Conservation (phyloP, 2,888 invertebrate genomes). For the Notodonta dromedarius region DNA sequence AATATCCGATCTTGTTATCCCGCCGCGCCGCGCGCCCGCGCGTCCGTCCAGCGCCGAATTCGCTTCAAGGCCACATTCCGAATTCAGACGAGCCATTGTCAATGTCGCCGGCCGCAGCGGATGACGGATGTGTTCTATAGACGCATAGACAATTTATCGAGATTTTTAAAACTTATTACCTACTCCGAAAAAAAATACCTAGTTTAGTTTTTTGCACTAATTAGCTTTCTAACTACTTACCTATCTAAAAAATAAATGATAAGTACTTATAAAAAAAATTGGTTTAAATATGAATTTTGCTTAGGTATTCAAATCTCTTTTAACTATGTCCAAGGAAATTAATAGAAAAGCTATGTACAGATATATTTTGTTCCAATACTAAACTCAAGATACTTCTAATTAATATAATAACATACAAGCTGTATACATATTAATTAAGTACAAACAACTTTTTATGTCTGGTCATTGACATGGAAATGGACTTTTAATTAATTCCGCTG, state of each 20-base stretch:
- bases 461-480: slow-evolving; percentile 46
- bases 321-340: too few species aligned
- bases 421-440: slow-evolving; percentile 25
- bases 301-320: too few species aligned
- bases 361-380: too few species aligned
- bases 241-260: too few species aligned
- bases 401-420: slow-evolving; percentile 1
- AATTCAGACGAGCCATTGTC: slow-evolving; percentile 77
- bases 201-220: too few species aligned
- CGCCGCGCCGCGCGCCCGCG: slow-evolving; percentile 37
- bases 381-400: neutral
- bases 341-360: too few species aligned
- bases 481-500: slow-evolving; percentile 33
- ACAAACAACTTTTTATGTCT: slow-evolving; percentile 33
- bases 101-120: slow-evolving; percentile 68
- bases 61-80: slow-evolving; percentile 81
- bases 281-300: too few species aligned
- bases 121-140: slow-evolving; percentile 69
- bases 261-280: too few species aligned
- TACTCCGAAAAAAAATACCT: neutral
- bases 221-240: neutral
- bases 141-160: slow-evolving; percentile 35
- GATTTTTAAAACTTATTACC: slow-evolving; percentile 8
- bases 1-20: slow-evolving; percentile 62
- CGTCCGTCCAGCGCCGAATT: slow-evolving; percentile 66